phyloP scores from a whole-genome alignment of 2,797 vertebrate genomes.

The Trematomus bernacchii region DNA sequence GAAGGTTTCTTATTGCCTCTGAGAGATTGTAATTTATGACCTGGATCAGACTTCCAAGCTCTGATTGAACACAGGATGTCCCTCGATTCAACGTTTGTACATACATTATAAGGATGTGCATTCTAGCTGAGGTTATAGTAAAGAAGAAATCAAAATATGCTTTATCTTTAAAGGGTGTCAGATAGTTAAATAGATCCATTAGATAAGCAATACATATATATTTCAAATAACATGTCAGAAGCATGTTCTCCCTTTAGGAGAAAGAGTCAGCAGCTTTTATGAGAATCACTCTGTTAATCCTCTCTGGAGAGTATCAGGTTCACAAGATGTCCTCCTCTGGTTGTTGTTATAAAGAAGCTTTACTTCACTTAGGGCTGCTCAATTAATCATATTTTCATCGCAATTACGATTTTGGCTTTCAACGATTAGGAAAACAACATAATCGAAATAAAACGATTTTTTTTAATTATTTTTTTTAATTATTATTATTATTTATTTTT shows the following conservation, averaged over 20 bases:
- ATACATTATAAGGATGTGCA: not conserved
- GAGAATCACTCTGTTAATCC: not conserved
- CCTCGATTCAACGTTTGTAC: not conserved
- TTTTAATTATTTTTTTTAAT: too few species aligned
- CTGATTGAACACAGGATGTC: not conserved
- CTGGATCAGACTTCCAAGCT: not conserved
- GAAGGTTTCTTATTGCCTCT: constrained; percentile 4
- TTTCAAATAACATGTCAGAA: constrained; percentile 13
- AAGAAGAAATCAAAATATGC: not conserved
- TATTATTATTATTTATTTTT: too few species aligned
- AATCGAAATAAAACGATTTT: too few species aligned
- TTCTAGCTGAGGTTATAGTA: not conserved
- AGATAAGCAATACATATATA: constrained; percentile 53
- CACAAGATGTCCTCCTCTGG: constrained; percentile 3
- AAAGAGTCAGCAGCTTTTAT: constrained; percentile 11
- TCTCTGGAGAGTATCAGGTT: constrained; percentile 39
- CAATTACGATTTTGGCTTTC: too few species aligned
- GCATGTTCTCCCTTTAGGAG: not conserved
- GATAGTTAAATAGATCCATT: constrained; percentile 18
- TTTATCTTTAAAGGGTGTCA: constrained; percentile 12
- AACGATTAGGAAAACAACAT: too few species aligned
- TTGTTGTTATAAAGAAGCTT: constrained; percentile 3
- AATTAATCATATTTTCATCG: too few species aligned
- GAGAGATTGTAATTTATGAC: constrained; percentile 15
- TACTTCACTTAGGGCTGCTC: not conserved